Percentiles rank a stretch among this genome's conserved stretches.
Conservation (phyloP, 2,888 invertebrate genomes). For the Chromoteleia sp. region DNA sequence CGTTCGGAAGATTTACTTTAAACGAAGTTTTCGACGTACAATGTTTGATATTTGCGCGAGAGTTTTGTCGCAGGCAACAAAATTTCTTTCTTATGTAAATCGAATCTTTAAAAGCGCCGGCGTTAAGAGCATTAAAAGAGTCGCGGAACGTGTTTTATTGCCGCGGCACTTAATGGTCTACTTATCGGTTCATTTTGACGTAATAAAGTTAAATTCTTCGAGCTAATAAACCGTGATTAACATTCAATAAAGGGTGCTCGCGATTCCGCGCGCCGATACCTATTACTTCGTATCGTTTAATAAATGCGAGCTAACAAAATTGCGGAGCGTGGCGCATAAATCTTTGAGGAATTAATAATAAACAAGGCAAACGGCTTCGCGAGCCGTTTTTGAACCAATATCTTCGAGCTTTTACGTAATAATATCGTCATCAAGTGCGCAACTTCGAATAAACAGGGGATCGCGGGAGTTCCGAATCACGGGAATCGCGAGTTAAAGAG, state of each 20-base stretch:
- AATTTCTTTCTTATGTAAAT: slow-evolving; percentile 52
- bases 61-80: slow-evolving; percentile 39
- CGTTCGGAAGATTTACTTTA: slow-evolving; percentile 49
- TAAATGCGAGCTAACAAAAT: slow-evolving; percentile 24
- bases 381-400: slow-evolving; percentile 10
- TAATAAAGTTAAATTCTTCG: slow-evolving; percentile 17
- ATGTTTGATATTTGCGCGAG: slow-evolving; percentile 46
- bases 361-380: slow-evolving; percentile 6
- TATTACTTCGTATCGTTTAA: slow-evolving; percentile 1
- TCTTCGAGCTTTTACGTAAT: not conserved
- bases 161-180: slow-evolving; percentile 3
- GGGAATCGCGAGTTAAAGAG: slow-evolving; percentile 20
- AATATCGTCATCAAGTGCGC: slow-evolving; percentile 1
- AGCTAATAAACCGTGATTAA: slow-evolving; percentile 34
- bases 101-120: not conserved
- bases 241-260: slow-evolving; percentile 15
- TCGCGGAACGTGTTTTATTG: not conserved
- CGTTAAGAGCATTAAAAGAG: slow-evolving; percentile 15
- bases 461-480: slow-evolving; percentile 25
- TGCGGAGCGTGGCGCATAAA: not conserved
- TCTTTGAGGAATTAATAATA: slow-evolving; percentile 24
- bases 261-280: slow-evolving; percentile 13
- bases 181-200: slow-evolving; percentile 17
- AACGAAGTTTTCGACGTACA: slow-evolving; percentile 44
- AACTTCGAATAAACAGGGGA: slow-evolving; percentile 20